Percentiles rank a stretch among this genome's conserved stretches.
Conservation (phyloP, 2,113 vertebrate genomes). For the Siniperca knerii region DNA sequence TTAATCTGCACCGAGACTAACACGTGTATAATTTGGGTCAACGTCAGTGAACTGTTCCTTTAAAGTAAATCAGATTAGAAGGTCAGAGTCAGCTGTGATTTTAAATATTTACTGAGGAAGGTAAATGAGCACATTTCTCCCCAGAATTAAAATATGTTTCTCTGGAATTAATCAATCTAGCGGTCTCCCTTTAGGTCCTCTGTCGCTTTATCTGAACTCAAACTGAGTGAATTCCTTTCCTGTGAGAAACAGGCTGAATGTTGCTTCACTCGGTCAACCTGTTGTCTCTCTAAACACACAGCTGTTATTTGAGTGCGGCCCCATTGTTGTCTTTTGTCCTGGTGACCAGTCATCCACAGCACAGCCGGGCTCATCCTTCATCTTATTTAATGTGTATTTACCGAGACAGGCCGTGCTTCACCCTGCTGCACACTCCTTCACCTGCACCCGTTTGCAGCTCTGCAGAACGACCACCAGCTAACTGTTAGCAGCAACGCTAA, state of each 20-base stretch:
- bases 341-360: slow-evolving; percentile 23
- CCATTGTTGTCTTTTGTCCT: slow-evolving; percentile 37
- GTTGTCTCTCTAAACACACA: slow-evolving; percentile 35
- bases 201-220: neutral
- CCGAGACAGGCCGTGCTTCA: neutral
- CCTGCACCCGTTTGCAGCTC: neutral
- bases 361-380: slow-evolving; percentile 15
- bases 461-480: neutral
- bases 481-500: no score
- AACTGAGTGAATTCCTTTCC: neutral
- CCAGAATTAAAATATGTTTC: neutral
- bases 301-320: slow-evolving; percentile 39
- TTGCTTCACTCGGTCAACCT: slow-evolving; percentile 11
- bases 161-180: neutral
- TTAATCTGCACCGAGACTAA: no score
- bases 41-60: neutral
- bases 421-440: neutral
- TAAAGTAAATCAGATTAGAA: neutral
- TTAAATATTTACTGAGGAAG: neutral
- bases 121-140: neutral
- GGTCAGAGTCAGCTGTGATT: neutral
- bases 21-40: neutral
- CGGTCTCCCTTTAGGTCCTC: no score
- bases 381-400: slow-evolving; percentile 3
- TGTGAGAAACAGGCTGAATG: neutral